These are phyloP conservation scores for Passer domesticus DNA, from an alignment of 2,113 vertebrate genomes.

Conservation along the genomic window DNA sequence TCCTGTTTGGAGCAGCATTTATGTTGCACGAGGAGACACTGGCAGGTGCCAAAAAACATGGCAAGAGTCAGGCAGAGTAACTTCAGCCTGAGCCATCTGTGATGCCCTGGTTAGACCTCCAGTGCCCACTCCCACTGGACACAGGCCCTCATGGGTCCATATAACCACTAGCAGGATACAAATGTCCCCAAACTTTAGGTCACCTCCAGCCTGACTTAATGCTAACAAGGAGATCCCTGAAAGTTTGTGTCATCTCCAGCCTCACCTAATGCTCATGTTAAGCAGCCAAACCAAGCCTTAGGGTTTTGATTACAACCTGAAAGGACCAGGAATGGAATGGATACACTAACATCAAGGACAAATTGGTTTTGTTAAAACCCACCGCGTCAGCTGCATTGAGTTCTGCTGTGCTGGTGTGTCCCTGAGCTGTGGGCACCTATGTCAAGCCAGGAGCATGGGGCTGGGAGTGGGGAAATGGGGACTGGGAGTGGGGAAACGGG, in stretches of 20 bases:
- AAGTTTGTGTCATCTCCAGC: not conserved
- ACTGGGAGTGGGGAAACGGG: not conserved
- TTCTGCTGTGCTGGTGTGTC: not conserved
- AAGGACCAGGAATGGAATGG: not conserved
- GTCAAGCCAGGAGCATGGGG: fast-evolving
- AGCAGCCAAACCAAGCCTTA: not conserved
- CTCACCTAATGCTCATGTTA: not conserved
- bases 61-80: not conserved
- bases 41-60: not conserved
- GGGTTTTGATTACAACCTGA: not conserved
- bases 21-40: fast-evolving
- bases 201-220: not conserved
- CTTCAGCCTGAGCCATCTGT: fast-evolving
- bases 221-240: not conserved
- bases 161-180: not conserved
- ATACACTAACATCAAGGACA: not conserved
- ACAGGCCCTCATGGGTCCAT: fast-evolving
- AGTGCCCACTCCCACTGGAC: not conserved
- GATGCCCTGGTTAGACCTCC: not conserved
- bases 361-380: not conserved
- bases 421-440: not conserved
- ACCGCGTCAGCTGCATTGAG: fast-evolving
- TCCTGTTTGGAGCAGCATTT: not conserved
- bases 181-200: not conserved
- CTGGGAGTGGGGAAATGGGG: not conserved